phyloP scores from a whole-genome alignment of 2,797 vertebrate genomes.

The Anabas testudineus region DNA sequence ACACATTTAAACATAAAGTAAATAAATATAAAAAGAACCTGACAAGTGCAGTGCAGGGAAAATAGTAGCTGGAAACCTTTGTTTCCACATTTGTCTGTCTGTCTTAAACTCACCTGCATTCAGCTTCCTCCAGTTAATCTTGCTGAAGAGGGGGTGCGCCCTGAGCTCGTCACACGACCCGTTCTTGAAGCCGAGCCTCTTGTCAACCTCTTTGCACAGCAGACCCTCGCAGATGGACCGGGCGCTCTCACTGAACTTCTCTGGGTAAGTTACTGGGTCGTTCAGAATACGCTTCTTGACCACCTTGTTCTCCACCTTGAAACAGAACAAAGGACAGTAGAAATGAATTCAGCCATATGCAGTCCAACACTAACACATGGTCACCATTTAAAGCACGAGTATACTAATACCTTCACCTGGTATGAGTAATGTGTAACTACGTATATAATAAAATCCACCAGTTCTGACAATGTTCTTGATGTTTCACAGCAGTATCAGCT shows the following conservation, averaged over 20 bases:
- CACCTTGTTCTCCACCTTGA: conserved; percentile 90
- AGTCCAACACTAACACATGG: neutral
- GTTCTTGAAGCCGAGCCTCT: conserved; percentile 86
- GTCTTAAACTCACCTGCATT: conserved; percentile 82
- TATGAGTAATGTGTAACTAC: neutral
- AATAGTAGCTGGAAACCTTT: neutral
- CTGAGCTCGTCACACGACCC: conserved; percentile 84
- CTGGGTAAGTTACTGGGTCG: conserved; percentile 83
- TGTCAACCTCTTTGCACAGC: conserved; percentile 85
- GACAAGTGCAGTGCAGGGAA: neutral
- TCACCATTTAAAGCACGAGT: neutral
- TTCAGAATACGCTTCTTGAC: conserved; percentile 88
- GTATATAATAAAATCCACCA: neutral
- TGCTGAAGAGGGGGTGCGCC: conserved; percentile 81
- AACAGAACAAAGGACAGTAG: neutral
- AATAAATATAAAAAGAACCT: too few species aligned
- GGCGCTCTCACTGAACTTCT: conserved; percentile 84
- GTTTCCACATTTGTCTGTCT: neutral
- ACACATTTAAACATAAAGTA: too few species aligned
- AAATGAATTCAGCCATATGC: neutral
- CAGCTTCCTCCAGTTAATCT: conserved; percentile 90
- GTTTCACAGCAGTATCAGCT: conserved; percentile 26
- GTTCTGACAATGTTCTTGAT: neutral
- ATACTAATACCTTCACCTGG: neutral
- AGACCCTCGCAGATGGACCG: conserved; percentile 87